Base-by-base conservation (phyloP, 2,797 vertebrate genomes). In the Fundulus diaphanus region DNA sequence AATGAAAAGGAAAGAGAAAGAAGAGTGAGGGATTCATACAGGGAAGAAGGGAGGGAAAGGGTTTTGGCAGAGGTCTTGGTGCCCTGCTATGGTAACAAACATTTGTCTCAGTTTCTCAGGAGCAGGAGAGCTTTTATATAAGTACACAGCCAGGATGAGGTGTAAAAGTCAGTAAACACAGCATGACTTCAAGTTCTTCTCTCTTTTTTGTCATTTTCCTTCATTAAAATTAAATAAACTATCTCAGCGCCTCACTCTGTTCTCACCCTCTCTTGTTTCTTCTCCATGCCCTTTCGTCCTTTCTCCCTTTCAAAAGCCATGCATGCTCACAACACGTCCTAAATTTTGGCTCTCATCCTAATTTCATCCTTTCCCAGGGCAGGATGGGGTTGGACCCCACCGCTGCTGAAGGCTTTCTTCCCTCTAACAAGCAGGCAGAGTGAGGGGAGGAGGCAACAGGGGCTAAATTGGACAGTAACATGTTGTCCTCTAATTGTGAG, bases 351-450 rank as follows among this genome's bases (percentile, higher is more conserved):
- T 76, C 85, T 90, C 88, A 81, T 22, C 82, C 91, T 87, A 76
- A 82, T 90, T 84, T 91, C 63, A 83, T 87, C 82, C 84, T 95
- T 94, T 94, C 95, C 94, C 95, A 95, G 96, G 96, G 96, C 95
- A 95, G 95, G 94, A 96, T 87, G 86, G 93, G 94, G 95, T 37
- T 93, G 95, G 94, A 96, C 92, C 94, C 95, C 93, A 92, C 92
- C 93, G 93, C 96, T 96, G 96, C 97, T 94, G 94, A 95, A 96
- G 94, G 92, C 70, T 83, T 82, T 93, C 91, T 92, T 93, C 84
- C 84, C 82, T 84, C 80, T 80, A 89, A 87, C 85, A 81, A 80
- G 79, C 75, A 35, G 69, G 56, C 74, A 80, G 75, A 81, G 29
- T 18, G 72, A 52, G 76, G 68, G 76, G 71, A 66, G 84, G 70